These are phyloP conservation scores for Poicephalus meyeri DNA, from an alignment of 2,113 vertebrate species.

Conservation along the genomic window DNA sequence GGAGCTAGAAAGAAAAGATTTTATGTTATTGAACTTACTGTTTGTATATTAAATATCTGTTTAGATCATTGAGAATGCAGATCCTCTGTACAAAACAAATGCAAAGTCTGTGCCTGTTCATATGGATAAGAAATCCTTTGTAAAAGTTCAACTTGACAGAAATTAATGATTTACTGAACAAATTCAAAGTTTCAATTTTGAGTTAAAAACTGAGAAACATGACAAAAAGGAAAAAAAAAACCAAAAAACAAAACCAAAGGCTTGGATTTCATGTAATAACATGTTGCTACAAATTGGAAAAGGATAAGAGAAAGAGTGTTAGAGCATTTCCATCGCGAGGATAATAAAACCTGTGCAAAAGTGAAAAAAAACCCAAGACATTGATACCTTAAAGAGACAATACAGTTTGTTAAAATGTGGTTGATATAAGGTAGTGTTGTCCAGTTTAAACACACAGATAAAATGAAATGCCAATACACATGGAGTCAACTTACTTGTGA, in stretches of 20 bases:
- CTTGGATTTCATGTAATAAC: not conserved
- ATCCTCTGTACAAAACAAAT: not conserved
- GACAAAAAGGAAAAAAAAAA: not conserved
- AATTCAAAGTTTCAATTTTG: not conserved
- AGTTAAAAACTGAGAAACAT: not conserved
- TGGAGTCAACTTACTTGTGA: rapidly evolving
- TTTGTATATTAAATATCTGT: not conserved
- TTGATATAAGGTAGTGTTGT: not conserved
- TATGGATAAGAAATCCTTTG: not conserved
- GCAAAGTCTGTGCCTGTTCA: not conserved
- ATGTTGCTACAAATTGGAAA: rapidly evolving
- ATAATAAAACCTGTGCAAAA: not conserved
- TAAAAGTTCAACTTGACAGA: not conserved
- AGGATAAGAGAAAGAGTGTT: not conserved
- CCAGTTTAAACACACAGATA: not conserved
- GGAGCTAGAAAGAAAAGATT: not conserved
- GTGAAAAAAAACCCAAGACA: not conserved
- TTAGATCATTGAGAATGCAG: not conserved
- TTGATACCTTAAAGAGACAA: rapidly evolving
- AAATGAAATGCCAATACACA: not conserved
- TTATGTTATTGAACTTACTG: not conserved
- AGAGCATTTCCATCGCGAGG: not conserved
- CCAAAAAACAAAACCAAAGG: not conserved
- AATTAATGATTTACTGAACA: not conserved
- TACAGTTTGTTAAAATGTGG: not conserved